Base-by-base conservation (phyloP, 2,797 vertebrate genomes). In the Odontamblyopus lacepedii region DNA sequence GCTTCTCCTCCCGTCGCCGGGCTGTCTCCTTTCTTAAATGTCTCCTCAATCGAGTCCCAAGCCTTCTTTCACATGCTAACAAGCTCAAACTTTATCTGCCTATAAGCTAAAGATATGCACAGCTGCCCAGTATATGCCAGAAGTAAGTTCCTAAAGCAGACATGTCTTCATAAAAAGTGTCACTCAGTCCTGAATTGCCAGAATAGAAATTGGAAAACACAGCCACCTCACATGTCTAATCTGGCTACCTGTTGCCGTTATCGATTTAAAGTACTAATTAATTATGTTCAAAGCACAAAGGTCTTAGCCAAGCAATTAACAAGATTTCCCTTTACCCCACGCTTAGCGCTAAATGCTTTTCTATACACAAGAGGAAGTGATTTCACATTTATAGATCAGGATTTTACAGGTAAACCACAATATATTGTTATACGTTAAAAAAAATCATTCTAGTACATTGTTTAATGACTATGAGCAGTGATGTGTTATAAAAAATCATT, bases 11-110 rank as follows among this genome's bases (percentile, higher is more conserved):
- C 69, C 64, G 68, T 71, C 32, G 6, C 72, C 63, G 56, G 57
- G 71, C 71, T 76, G 67, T 79, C 73, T 79, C 69, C 51, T 70
- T 67, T 81, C 68, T 48, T 70, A 86, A 88, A 90, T 87, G 79
- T 73, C 66, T 72, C 70, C 69, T 79, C 56, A 7, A 69, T 82
- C 77, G 78, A 77, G 66, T 70, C 67, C 71, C 78, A 66, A 68
- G 69, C 13, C 30, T 68, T 68, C 66, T 59, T 30, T 74, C 77
- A 70, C 67, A 63, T 72, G 72, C 73, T 69, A 63, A 75, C 55
- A 56, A 76, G 61, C 41, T 63, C 51, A 51, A 64, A 76, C 55
- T 69, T 57, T 69, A 57, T 69, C 41, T 66, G 44, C 63, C 44
- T 66, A 62, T 62, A 29, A 50, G 44, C 64, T 66, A 29, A 35